Conservation (phyloP, 2,113 vertebrate genomes). For the Myotis lucifugus region DNA sequence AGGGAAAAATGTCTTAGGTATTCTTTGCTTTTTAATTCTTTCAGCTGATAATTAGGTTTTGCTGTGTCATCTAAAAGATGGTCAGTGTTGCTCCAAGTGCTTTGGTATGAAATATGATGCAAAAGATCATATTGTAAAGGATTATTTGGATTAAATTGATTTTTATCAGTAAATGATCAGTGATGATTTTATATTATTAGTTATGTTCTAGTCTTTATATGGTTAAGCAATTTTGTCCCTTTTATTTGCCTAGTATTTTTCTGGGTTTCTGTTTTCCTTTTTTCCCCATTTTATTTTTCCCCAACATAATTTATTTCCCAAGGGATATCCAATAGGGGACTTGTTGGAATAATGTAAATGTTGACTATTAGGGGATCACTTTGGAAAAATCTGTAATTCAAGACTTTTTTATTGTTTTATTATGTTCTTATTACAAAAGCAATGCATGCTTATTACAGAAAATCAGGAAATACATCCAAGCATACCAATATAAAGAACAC, state of each 20-base stretch:
- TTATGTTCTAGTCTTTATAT: not conserved
- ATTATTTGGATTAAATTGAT: conserved; percentile 26
- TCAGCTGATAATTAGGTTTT: not conserved
- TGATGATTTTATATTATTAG: conserved; percentile 3
- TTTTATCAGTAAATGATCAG: not conserved
- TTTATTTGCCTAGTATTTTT: not conserved
- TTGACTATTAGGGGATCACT: conserved; percentile 38
- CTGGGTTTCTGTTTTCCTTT: conserved; percentile 9
- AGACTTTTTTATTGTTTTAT: conserved; percentile 74
- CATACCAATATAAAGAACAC: conserved; percentile 67
- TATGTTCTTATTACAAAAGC: conserved; percentile 75
- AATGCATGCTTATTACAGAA: conserved; percentile 78
- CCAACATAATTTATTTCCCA: conserved; percentile 33
- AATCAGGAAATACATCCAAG: conserved; percentile 72
- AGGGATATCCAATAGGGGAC: conserved; percentile 52
- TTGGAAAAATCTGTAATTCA: conserved; percentile 67
- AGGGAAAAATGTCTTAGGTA: not conserved
- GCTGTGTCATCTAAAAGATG: conserved; percentile 19
- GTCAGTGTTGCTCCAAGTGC: not conserved
- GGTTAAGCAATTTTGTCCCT: not conserved
- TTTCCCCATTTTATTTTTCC: conserved; percentile 21
- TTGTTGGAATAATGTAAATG: conserved; percentile 62
- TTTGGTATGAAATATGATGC: conserved; percentile 9
- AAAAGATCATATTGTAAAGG: conserved; percentile 21
- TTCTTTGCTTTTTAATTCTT: conserved; percentile 10